Evolutionary conservation across 2,888 invertebrate genomes (phyloP), one percentile per base, ranked within the genome.

Genomic region (Teleogryllus oceanicus): DNA sequence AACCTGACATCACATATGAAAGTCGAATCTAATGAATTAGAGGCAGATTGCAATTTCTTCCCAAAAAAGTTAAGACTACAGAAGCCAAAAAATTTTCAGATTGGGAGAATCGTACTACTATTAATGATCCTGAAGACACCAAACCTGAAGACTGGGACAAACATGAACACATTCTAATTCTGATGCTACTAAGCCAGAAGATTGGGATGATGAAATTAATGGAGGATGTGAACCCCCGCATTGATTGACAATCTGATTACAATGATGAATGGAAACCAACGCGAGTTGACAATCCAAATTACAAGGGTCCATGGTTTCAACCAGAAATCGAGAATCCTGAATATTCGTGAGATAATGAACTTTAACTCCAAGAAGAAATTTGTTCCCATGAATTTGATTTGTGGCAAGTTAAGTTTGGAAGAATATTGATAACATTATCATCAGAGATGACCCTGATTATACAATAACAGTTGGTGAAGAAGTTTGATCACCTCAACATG

Each of bases 161-260:
- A 88, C 96, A 99, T 77, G 97, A 99, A 88, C 97, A 98, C 89
- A 98, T 99, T 86, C 98, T 49, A 98, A 99, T 88, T 97, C 98
- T 2, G 97, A 98, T 86, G 98, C 98, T 82, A 92, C 92, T 85
- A 98, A 98, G 88, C 99, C 99, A 3, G 98, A 98, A 84, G 98
- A 99, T 88, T 99, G 99, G 99, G 99, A 99, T 86, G 99, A 99
- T 89, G 99, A 99, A 89, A 97, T 98, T 96, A 97, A 98, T 88
- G 97, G 99, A 49, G 99, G 99, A 90, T 99, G 99, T 99, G 99
- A 99, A 88, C 96, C 99, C 80, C 21, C 21, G 1, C 21, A 21
- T 95, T 96, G 94, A 97, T 99, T 85, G 98, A 99, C 88, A 99
- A 99, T 90, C 99, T 24, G 98, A 98, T 81, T 99, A 94, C 92